These are phyloP conservation scores for Amphilophus citrinellus DNA, from an alignment of 2,113 vertebrate species.

Conservation along the genomic window DNA sequence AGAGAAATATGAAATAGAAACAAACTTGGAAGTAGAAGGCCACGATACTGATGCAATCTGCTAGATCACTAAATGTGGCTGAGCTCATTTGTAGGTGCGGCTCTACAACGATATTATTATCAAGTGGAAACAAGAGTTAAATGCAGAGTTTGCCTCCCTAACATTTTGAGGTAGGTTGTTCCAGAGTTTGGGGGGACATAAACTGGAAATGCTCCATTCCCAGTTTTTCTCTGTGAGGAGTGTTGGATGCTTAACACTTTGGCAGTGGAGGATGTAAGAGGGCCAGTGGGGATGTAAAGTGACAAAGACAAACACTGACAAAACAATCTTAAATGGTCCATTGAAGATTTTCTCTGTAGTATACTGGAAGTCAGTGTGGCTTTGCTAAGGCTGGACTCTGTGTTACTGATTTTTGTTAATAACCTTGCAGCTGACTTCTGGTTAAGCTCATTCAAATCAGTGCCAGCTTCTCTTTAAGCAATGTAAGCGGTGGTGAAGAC, in stretches of 20 bases:
- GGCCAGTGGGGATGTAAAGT: background rate
- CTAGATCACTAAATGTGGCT: too few relatives aligned
- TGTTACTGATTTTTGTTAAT: slow-evolving; percentile 1
- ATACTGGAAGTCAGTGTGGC: background rate
- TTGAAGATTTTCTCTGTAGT: background rate
- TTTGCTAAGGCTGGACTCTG: background rate
- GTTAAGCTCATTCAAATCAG: background rate
- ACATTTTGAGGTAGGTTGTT: background rate
- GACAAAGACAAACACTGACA: background rate
- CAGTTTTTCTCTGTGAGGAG: background rate
- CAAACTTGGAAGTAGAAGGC: background rate
- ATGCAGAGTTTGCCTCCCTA: background rate
- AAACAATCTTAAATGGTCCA: background rate
- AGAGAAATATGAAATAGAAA: background rate
- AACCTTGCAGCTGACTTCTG: background rate
- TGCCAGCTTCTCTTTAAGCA: slow-evolving; percentile 15
- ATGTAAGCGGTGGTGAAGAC: background rate
- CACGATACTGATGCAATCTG: background rate
- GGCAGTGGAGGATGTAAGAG: background rate
- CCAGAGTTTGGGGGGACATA: background rate
- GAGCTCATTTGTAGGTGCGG: background rate
- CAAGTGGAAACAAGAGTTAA: background rate
- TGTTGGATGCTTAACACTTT: background rate
- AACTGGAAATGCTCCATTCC: background rate
- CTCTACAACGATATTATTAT: background rate